These are phyloP conservation scores for Synodontis membranacea DNA, from an alignment of 2,113 vertebrate species.

Conservation along the genomic window DNA sequence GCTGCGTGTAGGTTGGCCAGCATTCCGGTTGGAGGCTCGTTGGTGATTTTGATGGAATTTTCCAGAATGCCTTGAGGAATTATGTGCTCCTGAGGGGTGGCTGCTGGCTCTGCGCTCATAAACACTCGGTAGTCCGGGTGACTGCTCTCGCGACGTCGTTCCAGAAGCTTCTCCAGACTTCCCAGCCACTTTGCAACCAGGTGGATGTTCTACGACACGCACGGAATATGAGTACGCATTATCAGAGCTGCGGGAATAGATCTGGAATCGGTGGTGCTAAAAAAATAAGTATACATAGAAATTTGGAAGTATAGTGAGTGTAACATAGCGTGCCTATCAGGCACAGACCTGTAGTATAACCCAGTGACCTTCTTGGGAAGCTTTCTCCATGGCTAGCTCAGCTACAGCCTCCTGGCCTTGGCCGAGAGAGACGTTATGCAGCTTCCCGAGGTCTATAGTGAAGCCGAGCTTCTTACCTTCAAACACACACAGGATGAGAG, in stretches of 20 bases:
- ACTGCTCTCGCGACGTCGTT: conserved; percentile 72
- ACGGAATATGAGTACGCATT: background rate
- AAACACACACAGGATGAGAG: conserved; percentile 19
- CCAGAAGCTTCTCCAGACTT: conserved; percentile 77
- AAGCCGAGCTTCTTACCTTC: conserved; percentile 79
- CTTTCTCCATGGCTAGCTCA: conserved; percentile 79
- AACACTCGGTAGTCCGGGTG: conserved; percentile 72
- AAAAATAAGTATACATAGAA: background rate
- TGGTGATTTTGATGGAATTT: conserved; percentile 81
- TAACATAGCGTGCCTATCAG: background rate
- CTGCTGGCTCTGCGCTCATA: conserved; percentile 75
- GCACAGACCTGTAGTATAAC: conserved; percentile 81
- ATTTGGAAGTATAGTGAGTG: background rate
- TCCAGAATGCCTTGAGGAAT: conserved; percentile 79
- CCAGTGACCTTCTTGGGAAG: conserved; percentile 87
- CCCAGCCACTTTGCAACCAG: conserved; percentile 75
- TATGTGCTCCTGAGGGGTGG: conserved; percentile 72
- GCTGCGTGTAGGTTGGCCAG: conserved; percentile 75
- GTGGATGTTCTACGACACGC: conserved; percentile 78
- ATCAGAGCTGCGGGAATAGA: background rate
- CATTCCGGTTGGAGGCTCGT: conserved; percentile 77
- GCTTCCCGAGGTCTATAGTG: conserved; percentile 82
- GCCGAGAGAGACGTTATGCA: conserved; percentile 78
- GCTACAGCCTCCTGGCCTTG: conserved; percentile 84
- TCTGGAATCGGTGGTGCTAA: background rate